phyloP scores from a whole-genome alignment of 2,113 vertebrate species.

The Epinephelus lanceolatus region DNA sequence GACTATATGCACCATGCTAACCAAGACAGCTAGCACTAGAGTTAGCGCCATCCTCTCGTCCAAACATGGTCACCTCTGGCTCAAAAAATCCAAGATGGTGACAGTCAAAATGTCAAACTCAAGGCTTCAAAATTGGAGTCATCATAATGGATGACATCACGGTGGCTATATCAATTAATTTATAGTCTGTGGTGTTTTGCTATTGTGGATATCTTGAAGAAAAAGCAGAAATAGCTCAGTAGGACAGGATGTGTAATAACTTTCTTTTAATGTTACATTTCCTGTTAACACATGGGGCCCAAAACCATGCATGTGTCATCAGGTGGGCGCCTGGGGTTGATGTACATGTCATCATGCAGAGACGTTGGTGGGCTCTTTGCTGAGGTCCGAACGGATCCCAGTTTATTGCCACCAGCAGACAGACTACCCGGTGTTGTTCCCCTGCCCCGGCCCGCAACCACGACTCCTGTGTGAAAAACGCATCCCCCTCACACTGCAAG shows the following conservation, averaged over 20 bases:
- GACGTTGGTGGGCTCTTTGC: constrained; percentile 53
- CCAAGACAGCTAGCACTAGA: no score
- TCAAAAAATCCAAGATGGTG: no score
- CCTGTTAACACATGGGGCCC: constrained; percentile 27
- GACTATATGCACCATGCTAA: no score
- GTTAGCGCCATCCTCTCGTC: no score
- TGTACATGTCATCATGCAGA: constrained; percentile 43
- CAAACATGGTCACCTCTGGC: no score
- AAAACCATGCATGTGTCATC: constrained; percentile 28
- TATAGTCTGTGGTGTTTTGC: no score
- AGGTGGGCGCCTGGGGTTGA: constrained; percentile 23
- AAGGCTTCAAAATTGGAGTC: no score
- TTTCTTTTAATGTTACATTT: constrained; percentile 28
- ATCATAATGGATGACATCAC: no score
- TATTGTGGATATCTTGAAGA: not conserved
- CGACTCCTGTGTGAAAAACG: constrained; percentile 14
- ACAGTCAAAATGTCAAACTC: no score
- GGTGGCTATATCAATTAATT: no score
- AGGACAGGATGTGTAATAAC: not conserved
- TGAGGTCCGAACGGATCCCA: constrained; percentile 58
- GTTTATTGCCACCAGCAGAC: constrained; percentile 70
- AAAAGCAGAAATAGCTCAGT: not conserved
- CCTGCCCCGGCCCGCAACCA: constrained; percentile 11
- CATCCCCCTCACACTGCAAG: constrained; percentile 18
- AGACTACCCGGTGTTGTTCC: constrained; percentile 31